phyloP scores from a whole-genome alignment of 2,113 vertebrate genomes.

The Bagarius yarrelli region DNA sequence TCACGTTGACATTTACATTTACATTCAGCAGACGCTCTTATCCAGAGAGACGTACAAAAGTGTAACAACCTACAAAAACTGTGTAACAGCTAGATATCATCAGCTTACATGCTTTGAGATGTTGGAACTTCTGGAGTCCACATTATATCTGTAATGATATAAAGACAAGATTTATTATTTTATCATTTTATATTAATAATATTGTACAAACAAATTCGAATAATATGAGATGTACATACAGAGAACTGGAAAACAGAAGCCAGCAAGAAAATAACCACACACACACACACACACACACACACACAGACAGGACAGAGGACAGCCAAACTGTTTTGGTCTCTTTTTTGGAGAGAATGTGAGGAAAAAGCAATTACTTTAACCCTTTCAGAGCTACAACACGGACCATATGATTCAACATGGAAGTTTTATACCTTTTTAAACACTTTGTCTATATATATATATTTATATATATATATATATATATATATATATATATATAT shows the following conservation, averaged over 20 bases:
- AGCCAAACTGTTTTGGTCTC: background rate
- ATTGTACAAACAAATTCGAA: too few species aligned
- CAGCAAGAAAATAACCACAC: background rate
- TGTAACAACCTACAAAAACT: too few species aligned
- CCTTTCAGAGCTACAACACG: background rate
- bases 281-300: background rate
- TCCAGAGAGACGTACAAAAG: too few species aligned
- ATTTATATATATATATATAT: too few species aligned
- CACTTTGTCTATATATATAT: too few species aligned
- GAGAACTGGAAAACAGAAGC: background rate
- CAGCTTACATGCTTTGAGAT: conserved; percentile 89
- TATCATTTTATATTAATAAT: background rate
- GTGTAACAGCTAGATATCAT: too few species aligned
- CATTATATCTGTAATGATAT: conserved; percentile 82
- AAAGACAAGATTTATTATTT: background rate
- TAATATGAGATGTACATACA: background rate
- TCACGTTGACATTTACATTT: too few species aligned
- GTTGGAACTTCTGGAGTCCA: conserved; percentile 92
- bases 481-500: too few species aligned
- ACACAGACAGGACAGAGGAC: background rate
- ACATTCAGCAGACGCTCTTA: too few species aligned
- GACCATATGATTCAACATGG: too few species aligned
- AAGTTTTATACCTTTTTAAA: too few species aligned
- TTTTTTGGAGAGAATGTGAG: background rate
- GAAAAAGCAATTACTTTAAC: background rate